Base-by-base conservation (phyloP, 2,888 invertebrate genomes). In the Habrosyne pyritoides region DNA sequence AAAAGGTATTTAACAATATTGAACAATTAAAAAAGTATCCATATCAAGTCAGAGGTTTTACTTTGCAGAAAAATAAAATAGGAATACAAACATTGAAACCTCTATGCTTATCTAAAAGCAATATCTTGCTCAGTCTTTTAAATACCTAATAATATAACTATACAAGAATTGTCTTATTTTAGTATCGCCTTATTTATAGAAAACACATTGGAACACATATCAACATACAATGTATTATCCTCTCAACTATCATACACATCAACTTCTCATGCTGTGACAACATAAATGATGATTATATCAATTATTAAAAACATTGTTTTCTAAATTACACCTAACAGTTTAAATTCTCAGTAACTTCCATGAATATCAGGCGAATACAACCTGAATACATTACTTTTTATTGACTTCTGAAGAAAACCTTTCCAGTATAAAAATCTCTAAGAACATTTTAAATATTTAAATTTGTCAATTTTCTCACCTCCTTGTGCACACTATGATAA, bases 401-500 rank as follows among this genome's bases (percentile, higher is more conserved):
- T 14, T 42, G 14, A 42, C 36, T 42, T 42, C 36, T 2, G 36
- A 42, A 42, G 36, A 42, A 42, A 42, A 42, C 36, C 36, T 42
- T 42, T 42, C 36, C 36, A 42, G 36, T 42, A 18, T 18, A n/a
- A 42, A 42, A 14, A 36, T 10, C 14, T 14, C 2, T 12, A 14
- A 24, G 7, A 4, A 42, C 36, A 42, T 18, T 7, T 42, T 8
- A 14, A 42, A 7, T 2, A 2, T 42, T 42, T 42, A 18, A 14
- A n/a, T 14, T 2, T 36, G 1, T 8, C 2, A 3, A 14, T 42
- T 18, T 42, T 42, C 36, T 42, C 36, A 42, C 21, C 56, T 47
- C 53, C 51, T 47, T 53, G 46, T 56, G 24, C 46, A 54, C 10
- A 30, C 48, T 53, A 53, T 57, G 52, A 28, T 42, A 47, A 47